phyloP scores from a whole-genome alignment of 2,888 invertebrate genomes.

The Gymnosoma rotundatum region DNA sequence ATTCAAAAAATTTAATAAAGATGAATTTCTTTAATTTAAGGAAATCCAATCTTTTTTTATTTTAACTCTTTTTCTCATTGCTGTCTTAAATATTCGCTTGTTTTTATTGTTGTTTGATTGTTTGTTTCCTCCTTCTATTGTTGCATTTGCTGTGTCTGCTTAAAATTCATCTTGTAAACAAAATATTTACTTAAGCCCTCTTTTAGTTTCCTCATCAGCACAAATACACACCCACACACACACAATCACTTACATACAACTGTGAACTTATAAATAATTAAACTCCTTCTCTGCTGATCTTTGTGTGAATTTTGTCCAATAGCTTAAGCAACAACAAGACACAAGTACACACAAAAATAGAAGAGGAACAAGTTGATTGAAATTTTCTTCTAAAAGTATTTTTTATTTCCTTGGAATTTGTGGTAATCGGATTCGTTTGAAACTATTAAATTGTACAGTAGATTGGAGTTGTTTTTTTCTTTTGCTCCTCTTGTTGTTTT shows the following conservation, averaged over 20 bases:
- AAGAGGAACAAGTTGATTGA: slow-evolving; percentile 35
- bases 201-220: slow-evolving; percentile 38
- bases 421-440: slow-evolving; percentile 73
- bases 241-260: neutral
- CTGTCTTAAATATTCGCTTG: slow-evolving; percentile 17
- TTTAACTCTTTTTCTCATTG: neutral
- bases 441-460: slow-evolving; percentile 57
- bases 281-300: slow-evolving; percentile 27
- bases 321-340: slow-evolving; percentile 11
- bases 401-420: slow-evolving; percentile 66
- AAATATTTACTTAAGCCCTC: slow-evolving; percentile 72
- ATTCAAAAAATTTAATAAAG: neutral
- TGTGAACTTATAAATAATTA: neutral
- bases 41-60: slow-evolving; percentile 55
- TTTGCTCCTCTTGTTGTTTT: neutral
- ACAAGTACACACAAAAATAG: neutral
- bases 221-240: slow-evolving; percentile 1
- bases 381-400: slow-evolving; percentile 45
- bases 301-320: slow-evolving; percentile 38
- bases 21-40: neutral
- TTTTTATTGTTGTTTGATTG: slow-evolving; percentile 38
- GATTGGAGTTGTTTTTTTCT: slow-evolving; percentile 22
- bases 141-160: slow-evolving; percentile 71
- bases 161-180: slow-evolving; percentile 72
- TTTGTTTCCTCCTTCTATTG: slow-evolving; percentile 43